phyloP scores from a whole-genome alignment of 2,797 vertebrate genomes.

The Xenopus petersii region DNA sequence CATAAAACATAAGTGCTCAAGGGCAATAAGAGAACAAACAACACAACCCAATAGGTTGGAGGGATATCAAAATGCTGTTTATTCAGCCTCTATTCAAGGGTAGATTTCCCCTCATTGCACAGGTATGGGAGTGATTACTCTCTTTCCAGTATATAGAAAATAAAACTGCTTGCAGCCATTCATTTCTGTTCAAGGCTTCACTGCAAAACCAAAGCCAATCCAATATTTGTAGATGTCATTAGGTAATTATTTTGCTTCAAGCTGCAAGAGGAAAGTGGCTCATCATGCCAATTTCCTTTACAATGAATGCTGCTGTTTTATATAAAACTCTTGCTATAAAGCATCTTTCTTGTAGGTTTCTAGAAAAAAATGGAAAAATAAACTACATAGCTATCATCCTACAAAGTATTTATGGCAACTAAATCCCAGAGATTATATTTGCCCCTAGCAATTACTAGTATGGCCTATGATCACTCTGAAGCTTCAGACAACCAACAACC shows the following conservation, averaged over 20 bases:
- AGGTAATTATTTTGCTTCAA: slow-evolving; percentile 40
- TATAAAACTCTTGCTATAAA: slow-evolving; percentile 1
- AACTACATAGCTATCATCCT: too few relatives aligned
- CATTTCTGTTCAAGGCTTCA: slow-evolving; percentile 27
- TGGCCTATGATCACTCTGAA: too few relatives aligned
- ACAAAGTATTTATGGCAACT: too few relatives aligned
- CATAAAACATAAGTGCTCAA: slow-evolving; percentile 9
- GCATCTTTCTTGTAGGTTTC: slow-evolving; percentile 6
- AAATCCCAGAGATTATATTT: too few relatives aligned
- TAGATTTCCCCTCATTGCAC: slow-evolving; percentile 4
- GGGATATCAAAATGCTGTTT: slow-evolving; percentile 21
- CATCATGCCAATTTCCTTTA: slow-evolving; percentile 32
- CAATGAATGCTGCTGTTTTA: slow-evolving; percentile 41
- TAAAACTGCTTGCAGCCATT: slow-evolving; percentile 21
- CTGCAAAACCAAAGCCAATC: slow-evolving; percentile 14
- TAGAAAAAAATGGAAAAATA: too few relatives aligned
- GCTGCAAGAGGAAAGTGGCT: slow-evolving; percentile 26
- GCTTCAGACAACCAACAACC: too few relatives aligned
- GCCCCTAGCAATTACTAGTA: too few relatives aligned
- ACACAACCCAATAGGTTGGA: not conserved
- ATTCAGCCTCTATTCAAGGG: not conserved
- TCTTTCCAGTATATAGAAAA: not conserved
- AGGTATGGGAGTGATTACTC: slow-evolving; percentile 7
- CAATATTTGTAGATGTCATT: slow-evolving; percentile 46
- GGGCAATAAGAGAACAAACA: slow-evolving; percentile 13